Base-by-base conservation (phyloP, 2,797 vertebrate species). In the Syngnathus rostellatus region DNA sequence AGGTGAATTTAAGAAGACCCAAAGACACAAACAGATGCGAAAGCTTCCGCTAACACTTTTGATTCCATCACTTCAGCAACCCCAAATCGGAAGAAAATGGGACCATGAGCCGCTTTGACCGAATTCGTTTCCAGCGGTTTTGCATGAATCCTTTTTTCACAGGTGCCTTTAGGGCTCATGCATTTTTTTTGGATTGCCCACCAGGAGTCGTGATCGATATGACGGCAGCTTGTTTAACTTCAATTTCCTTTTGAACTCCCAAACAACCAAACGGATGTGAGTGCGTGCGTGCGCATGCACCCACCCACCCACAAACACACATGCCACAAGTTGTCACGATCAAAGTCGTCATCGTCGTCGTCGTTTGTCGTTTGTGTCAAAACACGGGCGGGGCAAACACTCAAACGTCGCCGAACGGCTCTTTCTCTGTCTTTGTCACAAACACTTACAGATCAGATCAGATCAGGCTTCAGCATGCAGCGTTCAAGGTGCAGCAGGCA, bases 401-500 rank as follows among this genome's bases (percentile, higher is more conserved):
- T 67, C 46, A 71, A 63, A 76, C 54, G 68, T 62, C 31, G 68
- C 68, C 68, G 64, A 59, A 65, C 25, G 39, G 46, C 38, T 66
- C 58, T 73, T 61, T 73, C 53, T 68, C 63, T 63, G 70, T 72
- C 57, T 70, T 65, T 66, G 70, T 67, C 77, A 81, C 68, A 71
- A 72, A 76, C 80, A 84, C 83, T 83, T 82, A 86, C 65, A 66
- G 81, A 76, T 81, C 77, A 81, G 72, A 45, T 65, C 82, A 72
- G 81, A 76, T 81, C 77, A 81, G 72, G 77, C 70, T 77, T 81
- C 77, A 37, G 77, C 85, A 86, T 86, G 81, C 84, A 86, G 79
- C 77, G 77, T 79, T 86, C 84, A 83, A 78, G 76, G 78, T 84
- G 81, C 78, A 79, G 81, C 82, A 82, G 81, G 82, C 83, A 83